Conservation (phyloP, 2,888 invertebrate genomes). For the Agelastica alni region DNA sequence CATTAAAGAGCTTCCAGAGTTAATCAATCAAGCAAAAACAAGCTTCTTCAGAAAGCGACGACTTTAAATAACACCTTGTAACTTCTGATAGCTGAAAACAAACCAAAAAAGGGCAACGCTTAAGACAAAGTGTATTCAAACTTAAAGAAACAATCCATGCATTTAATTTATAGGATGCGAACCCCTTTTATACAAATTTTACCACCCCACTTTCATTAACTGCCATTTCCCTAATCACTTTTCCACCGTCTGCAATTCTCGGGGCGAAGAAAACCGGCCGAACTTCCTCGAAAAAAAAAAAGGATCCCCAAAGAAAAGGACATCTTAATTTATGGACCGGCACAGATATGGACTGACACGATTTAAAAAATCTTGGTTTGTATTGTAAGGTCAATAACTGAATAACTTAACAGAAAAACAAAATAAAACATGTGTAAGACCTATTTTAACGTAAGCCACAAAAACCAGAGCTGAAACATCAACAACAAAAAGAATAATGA, state of each 20-base stretch:
- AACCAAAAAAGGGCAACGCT: background rate
- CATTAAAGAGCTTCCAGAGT: no score
- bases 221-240: slow-evolving; percentile 30
- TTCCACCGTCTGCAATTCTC: slow-evolving; percentile 15
- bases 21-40: no score
- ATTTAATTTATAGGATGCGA: slow-evolving; percentile 23
- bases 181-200: slow-evolving; percentile 22
- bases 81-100: background rate
- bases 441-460: no score
- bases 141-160: slow-evolving; percentile 21
- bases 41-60: no score
- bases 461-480: no score
- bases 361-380: no score
- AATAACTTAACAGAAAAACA: no score
- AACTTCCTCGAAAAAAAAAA: slow-evolving; percentile 15
- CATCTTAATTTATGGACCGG: slow-evolving; percentile 9
- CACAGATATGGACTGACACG: slow-evolving; percentile 1
- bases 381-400: no score
- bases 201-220: slow-evolving; percentile 28
- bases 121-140: slow-evolving; percentile 7
- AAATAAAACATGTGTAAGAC: no score
- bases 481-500: no score
- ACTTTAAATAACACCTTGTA: no score
- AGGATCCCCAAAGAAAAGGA: slow-evolving; percentile 7
- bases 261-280: slow-evolving; percentile 9